phyloP scores from a whole-genome alignment of 2,113 vertebrate species.

The Rhadina sibilatrix region DNA sequence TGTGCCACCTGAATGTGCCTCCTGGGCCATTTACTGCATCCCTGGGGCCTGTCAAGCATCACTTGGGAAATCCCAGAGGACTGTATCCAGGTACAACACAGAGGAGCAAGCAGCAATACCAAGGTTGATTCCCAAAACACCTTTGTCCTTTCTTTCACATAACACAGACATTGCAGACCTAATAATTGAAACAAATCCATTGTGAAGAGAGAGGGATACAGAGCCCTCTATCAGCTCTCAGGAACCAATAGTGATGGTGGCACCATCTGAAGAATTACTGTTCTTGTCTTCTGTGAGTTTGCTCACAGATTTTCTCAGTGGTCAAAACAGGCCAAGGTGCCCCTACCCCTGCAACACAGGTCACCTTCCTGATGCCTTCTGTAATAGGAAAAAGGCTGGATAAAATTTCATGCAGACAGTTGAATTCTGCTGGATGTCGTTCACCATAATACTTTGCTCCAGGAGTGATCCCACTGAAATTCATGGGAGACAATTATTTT shows the following conservation, averaged over 20 bases:
- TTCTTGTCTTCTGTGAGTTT: background rate
- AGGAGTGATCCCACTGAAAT: background rate
- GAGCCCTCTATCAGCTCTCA: background rate
- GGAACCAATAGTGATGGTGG: background rate
- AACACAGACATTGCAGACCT: background rate
- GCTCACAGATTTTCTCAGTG: background rate
- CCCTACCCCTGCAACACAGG: background rate
- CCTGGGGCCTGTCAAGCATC: background rate
- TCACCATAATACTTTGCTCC: background rate
- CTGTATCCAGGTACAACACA: fast-evolving
- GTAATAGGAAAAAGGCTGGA: background rate
- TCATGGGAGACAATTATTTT: background rate
- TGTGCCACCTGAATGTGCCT: background rate
- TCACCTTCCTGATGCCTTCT: background rate
- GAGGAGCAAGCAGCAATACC: background rate
- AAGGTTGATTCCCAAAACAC: background rate
- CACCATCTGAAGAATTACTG: background rate
- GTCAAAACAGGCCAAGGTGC: background rate
- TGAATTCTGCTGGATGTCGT: background rate
- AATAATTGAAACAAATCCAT: background rate
- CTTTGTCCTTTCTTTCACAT: background rate
- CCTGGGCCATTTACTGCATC: background rate
- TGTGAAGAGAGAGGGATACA: background rate
- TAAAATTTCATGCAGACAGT: background rate
- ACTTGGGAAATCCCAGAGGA: background rate